Conservation (phyloP, 23 tunicate genomes). For the Styela clava region DNA sequence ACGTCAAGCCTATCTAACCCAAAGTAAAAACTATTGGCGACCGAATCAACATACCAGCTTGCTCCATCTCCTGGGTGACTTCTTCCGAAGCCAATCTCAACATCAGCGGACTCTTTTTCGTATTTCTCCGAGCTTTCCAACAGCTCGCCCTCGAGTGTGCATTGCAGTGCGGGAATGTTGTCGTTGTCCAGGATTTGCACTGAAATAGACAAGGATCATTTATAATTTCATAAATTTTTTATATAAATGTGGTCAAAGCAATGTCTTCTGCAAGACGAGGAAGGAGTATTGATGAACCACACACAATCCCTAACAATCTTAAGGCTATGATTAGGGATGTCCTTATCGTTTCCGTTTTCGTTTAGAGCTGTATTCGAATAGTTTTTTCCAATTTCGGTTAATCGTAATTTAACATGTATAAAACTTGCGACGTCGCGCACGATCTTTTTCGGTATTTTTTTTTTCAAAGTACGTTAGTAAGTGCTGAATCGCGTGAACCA, state of each 20-base stretch:
- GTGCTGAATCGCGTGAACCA: not conserved
- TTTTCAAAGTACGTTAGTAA: no score
- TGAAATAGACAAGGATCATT: constrained; percentile 13
- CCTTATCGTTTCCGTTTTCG: no score
- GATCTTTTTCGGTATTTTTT: no score
- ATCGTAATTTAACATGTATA: no score
- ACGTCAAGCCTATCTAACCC: no score
- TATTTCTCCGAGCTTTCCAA: constrained; percentile 84
- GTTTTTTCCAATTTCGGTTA: no score
- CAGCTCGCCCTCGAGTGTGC: constrained; percentile 69
- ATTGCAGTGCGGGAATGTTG: constrained; percentile 62
- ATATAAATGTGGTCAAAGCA: not conserved
- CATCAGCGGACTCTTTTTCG: constrained; percentile 76
- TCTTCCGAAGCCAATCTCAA: constrained; percentile 41
- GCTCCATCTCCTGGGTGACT: constrained; percentile 33
- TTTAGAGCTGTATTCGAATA: no score
- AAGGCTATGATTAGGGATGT: no score
- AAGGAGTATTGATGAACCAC: not conserved
- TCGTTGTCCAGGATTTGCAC: constrained; percentile 52
- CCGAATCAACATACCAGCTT: constrained; percentile 54
- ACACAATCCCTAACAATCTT: no score
- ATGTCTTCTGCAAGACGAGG: not conserved
- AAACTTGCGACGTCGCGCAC: no score
- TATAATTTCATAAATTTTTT: not conserved
- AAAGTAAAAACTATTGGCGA: no score